Base-by-base conservation (phyloP, 64 coral and sea anemone genomes). In the Actinia tenebrosa region DNA sequence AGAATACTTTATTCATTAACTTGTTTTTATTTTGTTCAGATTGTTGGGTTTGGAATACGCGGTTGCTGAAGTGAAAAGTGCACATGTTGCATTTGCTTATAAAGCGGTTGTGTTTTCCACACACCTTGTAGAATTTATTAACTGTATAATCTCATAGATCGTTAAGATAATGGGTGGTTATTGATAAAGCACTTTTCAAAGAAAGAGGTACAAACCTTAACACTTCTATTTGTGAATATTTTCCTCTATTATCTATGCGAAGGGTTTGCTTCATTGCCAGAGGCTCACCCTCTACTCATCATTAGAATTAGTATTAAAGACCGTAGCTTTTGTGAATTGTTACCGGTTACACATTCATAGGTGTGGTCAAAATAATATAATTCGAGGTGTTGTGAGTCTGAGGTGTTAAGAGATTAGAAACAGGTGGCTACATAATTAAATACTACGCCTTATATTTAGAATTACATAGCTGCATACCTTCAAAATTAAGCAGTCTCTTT, bases 261-360 rank as follows among this genome's bases (percentile, higher is more conserved):
- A 75, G 69, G 26, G 14, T 75, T 75, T 75, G n/a, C 3, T 30
- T 14, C 13, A 75, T 75, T 75, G 69, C 69, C 69, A 75, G 23
- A 75, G 25, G 69, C 69, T 75, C 27, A 75, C 69, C 69, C 14
- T 18, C 2, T 75, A 75, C 43, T 42, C 22, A 71, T 71, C 26
- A 75, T 75, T 30, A 75, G 7, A 75, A 75, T 75, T 10, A 75
- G 7, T 72, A 72, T 37, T 13, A 72, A n/a, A 72, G 23, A 72
- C 8, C 9, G 5, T 75, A 42, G 69, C 27, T 11, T 75, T 42
- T 14, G 13, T 30, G 42, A 42, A 10, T n/a, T 75, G 27, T 75
- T 75, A 75, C 14, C 63, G 69, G 26, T 42, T 75, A 75, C 69
- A 75, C 69, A 42, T 75, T 13, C 69, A 75, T 75, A 75, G 69